Evolutionary conservation across 2,113 vertebrate genomes (phyloP).

Genomic region (Sialia sialis): DNA sequence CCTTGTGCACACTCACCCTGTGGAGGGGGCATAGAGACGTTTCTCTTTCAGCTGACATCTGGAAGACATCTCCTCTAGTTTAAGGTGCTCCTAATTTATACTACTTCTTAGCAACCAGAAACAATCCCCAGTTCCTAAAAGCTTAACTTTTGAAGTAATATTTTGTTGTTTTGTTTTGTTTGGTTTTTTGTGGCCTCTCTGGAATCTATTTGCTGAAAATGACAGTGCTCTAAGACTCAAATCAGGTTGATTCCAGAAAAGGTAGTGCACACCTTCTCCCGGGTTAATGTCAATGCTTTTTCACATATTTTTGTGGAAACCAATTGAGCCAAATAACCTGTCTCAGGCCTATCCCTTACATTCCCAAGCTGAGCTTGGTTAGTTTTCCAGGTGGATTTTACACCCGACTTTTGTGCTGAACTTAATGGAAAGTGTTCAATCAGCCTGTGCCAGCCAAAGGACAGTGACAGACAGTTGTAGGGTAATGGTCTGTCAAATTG

Average conservation of each 20-base stretch:
- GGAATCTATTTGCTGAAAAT: neutral
- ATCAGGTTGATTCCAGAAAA: neutral
- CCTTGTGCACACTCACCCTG: accelerated
- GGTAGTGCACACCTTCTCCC: neutral
- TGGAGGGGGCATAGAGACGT: neutral
- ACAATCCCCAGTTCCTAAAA: neutral
- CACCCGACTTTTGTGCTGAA: neutral
- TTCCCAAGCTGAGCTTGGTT: neutral
- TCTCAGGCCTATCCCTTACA: neutral
- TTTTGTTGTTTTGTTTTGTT: no score
- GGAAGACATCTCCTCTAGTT: neutral
- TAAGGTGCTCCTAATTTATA: neutral
- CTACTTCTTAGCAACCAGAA: neutral
- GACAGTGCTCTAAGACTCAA: neutral
- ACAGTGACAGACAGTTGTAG: neutral
- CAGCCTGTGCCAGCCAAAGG: neutral
- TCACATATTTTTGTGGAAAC: neutral
- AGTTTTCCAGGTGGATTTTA: neutral
- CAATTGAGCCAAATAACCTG: neutral
- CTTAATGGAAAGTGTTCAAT: neutral
- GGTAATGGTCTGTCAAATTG: neutral
- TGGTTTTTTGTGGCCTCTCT: neutral
- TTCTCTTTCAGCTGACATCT: neutral
- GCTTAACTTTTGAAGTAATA: neutral
- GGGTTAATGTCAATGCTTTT: neutral